Evolutionary conservation across 2,888 invertebrate species (phyloP).

Genomic region (Bugula neritina): DNA sequence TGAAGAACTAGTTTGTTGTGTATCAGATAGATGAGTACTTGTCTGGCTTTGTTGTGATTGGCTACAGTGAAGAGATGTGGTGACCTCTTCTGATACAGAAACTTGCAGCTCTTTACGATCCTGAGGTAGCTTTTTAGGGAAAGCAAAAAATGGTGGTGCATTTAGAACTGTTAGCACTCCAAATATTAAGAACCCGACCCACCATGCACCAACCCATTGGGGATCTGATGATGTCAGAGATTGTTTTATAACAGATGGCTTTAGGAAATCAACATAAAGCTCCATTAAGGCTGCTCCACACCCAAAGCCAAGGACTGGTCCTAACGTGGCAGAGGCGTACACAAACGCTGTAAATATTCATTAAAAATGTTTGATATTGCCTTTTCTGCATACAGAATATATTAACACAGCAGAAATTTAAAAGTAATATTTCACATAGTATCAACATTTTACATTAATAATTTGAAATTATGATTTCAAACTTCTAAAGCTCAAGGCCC

Average conservation of each 20-base stretch:
- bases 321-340: conserved; percentile 94
- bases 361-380: too few relatives aligned
- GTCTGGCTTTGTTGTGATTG: background rate
- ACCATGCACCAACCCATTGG: conserved; percentile 54
- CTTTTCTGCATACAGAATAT: too few relatives aligned
- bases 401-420: too few relatives aligned
- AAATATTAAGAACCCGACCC: conserved; percentile 76
- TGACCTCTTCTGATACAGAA: background rate
- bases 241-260: conserved; percentile 46
- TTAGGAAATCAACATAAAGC: conserved; percentile 84
- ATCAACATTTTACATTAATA: too few relatives aligned
- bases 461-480: too few relatives aligned
- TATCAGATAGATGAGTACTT: background rate
- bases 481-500: too few relatives aligned
- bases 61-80: background rate
- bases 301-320: conserved; percentile 87
- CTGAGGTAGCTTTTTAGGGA: conserved; percentile 64
- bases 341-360: conserved; percentile 72
- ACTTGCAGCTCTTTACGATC: background rate
- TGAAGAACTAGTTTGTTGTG: background rate
- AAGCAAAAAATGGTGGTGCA: conserved; percentile 85
- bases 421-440: too few relatives aligned
- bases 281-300: conserved; percentile 83
- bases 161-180: conserved; percentile 77
- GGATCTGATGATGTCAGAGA: conserved; percentile 32